Conservation (phyloP, 2,888 invertebrate species). For the Polylopha cassiicola region DNA sequence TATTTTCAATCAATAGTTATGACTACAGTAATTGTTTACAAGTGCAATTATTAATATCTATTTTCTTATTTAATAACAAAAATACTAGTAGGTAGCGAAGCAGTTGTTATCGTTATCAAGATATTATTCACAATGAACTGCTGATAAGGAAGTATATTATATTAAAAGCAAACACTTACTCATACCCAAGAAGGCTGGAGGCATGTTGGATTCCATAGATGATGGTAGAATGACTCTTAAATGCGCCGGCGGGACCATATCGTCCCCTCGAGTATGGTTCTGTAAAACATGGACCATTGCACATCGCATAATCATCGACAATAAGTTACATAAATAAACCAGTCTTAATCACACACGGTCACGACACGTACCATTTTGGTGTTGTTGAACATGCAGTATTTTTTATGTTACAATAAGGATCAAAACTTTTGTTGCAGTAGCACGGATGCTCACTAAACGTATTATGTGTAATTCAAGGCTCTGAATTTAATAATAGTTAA, state of each 20-base stretch:
- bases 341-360: constrained; percentile 31
- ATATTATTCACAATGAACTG: constrained; percentile 7
- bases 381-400: constrained; percentile 17
- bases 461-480: neutral
- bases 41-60: no score
- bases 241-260: constrained; percentile 51
- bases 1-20: no score
- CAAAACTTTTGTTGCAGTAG: neutral
- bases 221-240: constrained; percentile 62
- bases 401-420: neutral
- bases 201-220: constrained; percentile 48
- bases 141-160: constrained; percentile 15
- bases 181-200: constrained; percentile 59
- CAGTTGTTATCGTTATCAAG: constrained; percentile 8
- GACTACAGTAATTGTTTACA: no score
- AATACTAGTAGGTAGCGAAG: no score
- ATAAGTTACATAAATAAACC: constrained; percentile 64
- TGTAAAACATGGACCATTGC: constrained; percentile 51
- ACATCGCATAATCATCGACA: constrained; percentile 43
- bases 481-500: no score
- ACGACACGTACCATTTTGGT: constrained; percentile 35
- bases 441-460: neutral
- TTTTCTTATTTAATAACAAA: no score
- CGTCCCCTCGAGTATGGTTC: constrained; percentile 56
- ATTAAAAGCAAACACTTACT: constrained; percentile 41